Base-by-base conservation (phyloP, 1,140 invertebrate species). In the Aphaenogaster rudis region DNA sequence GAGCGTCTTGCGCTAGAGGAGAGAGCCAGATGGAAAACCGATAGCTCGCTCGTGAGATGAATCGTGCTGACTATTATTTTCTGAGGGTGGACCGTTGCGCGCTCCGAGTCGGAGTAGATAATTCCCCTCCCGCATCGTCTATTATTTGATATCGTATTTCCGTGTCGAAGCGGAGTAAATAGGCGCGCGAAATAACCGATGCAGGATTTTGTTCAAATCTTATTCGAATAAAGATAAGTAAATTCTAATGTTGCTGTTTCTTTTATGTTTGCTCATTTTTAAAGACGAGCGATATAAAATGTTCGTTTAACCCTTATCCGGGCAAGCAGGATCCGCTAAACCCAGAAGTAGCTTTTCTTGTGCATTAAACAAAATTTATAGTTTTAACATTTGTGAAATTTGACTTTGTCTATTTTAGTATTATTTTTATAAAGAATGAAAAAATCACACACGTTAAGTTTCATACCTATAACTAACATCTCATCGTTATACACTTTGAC, bases 21-120 rank as follows among this genome's bases (percentile, higher is more conserved):
- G 45, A 86, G n/a, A 42, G 15, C 2, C 50, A 76, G 64, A 87
- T 88, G 15, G 72, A 86, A 86, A 88, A 90, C 77, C 57, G 77
- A 90, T 90, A 82, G n/a, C 28, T 15, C 42, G 50, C 11, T 71
- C 59, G 33, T 39, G 76, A 90, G 76, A 90, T 76, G 57, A 81
- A 77, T 86, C 66, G 39, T 54, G 39, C 48, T 33, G 42, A 63
- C 54, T 85, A 71, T 79, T 88, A 88, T 88, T 84, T 72, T 59
- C 66, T 39, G 13, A 85, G 72, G 54, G 36, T 74, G 52, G 52
- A 71, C 21, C 61, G 15, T 45, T 61, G 42, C 54, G n/a, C 63
- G 17, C 39, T 45, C 15, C 28, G 48, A 33, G 11, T 67, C 61
- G 17, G 33, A 63, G 52, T 28, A 72, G 39, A 74, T 74, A 45